Conservation (phyloP, 2,113 vertebrate species). For the Gasterosteus nipponicus region DNA sequence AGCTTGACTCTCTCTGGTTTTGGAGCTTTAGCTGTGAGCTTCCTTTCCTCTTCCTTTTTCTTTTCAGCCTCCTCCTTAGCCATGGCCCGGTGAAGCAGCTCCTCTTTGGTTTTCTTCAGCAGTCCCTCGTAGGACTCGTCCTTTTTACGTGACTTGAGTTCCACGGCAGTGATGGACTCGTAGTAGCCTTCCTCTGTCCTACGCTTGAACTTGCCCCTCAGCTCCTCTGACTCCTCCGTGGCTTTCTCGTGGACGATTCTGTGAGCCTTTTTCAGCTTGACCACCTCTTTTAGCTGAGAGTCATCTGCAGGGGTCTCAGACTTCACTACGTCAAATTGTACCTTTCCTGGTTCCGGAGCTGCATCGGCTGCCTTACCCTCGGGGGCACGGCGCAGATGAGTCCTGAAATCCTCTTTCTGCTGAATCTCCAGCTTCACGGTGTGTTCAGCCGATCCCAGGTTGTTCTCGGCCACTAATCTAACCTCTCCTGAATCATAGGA, state of each 20-base stretch:
- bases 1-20: conserved; percentile 92
- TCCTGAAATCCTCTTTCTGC: conserved; percentile 94
- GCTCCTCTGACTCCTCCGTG: conserved; percentile 93
- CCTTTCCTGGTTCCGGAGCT: conserved; percentile 85
- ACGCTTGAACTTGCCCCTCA: conserved; percentile 97
- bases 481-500: conserved; percentile 95
- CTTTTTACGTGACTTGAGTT: conserved; percentile 94
- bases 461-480: conserved; percentile 92
- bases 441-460: conserved; percentile 88
- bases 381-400: conserved; percentile 90
- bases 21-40: conserved; percentile 85
- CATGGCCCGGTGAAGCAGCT: conserved; percentile 93
- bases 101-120: conserved; percentile 94
- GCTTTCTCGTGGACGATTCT: conserved; percentile 91
- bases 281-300: conserved; percentile 87
- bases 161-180: conserved; percentile 96
- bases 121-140: conserved; percentile 96
- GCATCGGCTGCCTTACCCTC: conserved; percentile 84
- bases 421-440: conserved; percentile 93
- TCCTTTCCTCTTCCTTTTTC: conserved; percentile 87
- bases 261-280: conserved; percentile 92
- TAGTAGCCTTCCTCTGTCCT: conserved; percentile 98
- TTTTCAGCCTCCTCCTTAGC: conserved; percentile 91
- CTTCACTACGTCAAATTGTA: conserved; percentile 91
- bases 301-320: conserved; percentile 85